Base-by-base conservation (phyloP, 2,888 invertebrate species). In the Lasioglossum vierecki region DNA sequence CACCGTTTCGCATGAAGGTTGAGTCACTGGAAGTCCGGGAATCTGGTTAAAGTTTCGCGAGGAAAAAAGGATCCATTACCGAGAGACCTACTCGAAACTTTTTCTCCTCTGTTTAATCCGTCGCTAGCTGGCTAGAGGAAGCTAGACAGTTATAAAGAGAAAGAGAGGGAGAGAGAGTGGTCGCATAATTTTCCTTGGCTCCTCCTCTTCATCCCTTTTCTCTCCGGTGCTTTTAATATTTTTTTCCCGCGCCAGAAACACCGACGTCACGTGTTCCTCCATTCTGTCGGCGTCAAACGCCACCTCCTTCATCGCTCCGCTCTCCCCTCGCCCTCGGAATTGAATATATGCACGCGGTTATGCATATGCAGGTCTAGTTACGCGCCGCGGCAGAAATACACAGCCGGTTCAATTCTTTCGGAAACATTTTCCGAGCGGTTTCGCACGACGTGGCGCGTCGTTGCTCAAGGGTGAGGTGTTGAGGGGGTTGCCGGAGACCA, bases 211-310 rank as follows among this genome's bases (percentile, higher is more conserved):
- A 30, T 18, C 9, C 22, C 2, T 13, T 77, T 75, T 49, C 41
- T 26, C 66, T 66, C 30, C 8, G 18, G 18, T 3, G 66, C 22
- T 68, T n/a, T 39, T 39, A 39, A 68, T 68, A 41, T 39, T 39
- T 68, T 68, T 39, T 53, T 9, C 41, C n/a, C n/a, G 39, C 68
- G 71, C 60, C 57, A 57, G 53, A 53, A 53, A 83, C 79, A 78
- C 76, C 81, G 77, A 66, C 77, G 57, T 82, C 84, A 68, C 79
- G 72, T 70, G 78, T 82, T 57, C 68, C 39, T 39, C 63, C 66
- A 68, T 68, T 82, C 78, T 82, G 75, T 66, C 84, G 66, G 68
- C 87, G 82, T 76, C 72, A 85, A 89, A 84, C 78, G 78, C 68
- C 77, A 57, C 71, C 66, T 49, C 35, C 49, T 89, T 78, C 72